Evolutionary conservation across 2,113 vertebrate species (phyloP).

Genomic region (Willisornis vidua): DNA sequence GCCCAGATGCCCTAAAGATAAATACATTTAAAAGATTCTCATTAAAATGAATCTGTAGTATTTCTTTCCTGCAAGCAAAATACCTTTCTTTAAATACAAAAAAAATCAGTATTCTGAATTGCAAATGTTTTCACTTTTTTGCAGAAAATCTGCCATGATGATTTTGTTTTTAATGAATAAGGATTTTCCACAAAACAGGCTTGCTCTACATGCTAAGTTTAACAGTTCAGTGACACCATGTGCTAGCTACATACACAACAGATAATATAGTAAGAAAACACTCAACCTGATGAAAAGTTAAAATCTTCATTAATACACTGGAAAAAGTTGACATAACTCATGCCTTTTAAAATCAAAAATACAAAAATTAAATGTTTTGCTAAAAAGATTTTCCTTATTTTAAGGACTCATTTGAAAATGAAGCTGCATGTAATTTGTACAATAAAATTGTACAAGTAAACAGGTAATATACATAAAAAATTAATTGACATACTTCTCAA

Average conservation of each 20-base stretch:
- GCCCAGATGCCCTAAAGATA: constrained; percentile 88
- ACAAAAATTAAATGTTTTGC: constrained; percentile 93
- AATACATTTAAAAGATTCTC: constrained; percentile 91
- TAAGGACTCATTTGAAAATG: constrained; percentile 93
- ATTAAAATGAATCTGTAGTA: constrained; percentile 88
- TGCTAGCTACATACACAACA: constrained; percentile 92
- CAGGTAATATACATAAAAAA: constrained; percentile 97
- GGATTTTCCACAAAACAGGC: constrained; percentile 92
- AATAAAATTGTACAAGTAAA: constrained; percentile 96
- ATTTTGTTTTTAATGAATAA: constrained; percentile 85
- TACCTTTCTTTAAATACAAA: constrained; percentile 87
- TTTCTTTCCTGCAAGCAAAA: constrained; percentile 90
- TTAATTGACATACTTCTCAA: constrained; percentile 90
- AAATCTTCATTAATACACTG: constrained; percentile 99
- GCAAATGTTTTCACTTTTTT: constrained; percentile 78
- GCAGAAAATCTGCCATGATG: constrained; percentile 92
- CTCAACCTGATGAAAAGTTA: constrained; percentile 96
- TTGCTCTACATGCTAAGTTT: constrained; percentile 93
- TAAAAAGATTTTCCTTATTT: constrained; percentile 94
- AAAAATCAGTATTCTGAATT: constrained; percentile 80
- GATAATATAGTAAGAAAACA: constrained; percentile 92
- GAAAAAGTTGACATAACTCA: constrained; percentile 96
- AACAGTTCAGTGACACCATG: constrained; percentile 92
- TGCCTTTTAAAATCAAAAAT: constrained; percentile 98
- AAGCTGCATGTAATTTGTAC: constrained; percentile 97